Evolutionary conservation across 2,888 invertebrate species (phyloP).

Genomic region (Cyrtodaria siliqua): DNA sequence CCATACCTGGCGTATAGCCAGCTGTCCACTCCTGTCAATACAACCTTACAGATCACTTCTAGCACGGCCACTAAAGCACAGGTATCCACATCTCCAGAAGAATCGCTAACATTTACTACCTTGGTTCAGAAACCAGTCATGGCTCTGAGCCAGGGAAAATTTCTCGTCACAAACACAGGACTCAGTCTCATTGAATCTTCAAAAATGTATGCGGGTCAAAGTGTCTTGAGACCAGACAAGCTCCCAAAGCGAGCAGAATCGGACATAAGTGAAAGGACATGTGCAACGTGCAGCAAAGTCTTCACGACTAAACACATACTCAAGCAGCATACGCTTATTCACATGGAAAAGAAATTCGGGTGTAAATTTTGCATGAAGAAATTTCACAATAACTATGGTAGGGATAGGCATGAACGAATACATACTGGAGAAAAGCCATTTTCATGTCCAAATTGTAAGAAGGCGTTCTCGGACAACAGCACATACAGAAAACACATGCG

Average conservation of each 20-base stretch:
- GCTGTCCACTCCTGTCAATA: not conserved
- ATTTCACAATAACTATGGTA: constrained; percentile 62
- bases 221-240: constrained; percentile 4
- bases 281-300: constrained; percentile 55
- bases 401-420: constrained; percentile 58
- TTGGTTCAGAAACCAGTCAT: constrained; percentile 40
- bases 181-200: constrained; percentile 21
- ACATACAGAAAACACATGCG: constrained; percentile 57
- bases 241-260: constrained; percentile 19
- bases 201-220: not conserved
- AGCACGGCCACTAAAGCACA: too few species aligned
- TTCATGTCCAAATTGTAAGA: constrained; percentile 58
- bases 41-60: too few species aligned
- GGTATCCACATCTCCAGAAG: not conserved
- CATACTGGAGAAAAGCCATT: constrained; percentile 66
- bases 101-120: constrained; percentile 5
- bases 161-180: constrained; percentile 23
- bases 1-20: not conserved
- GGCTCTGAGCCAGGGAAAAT: constrained; percentile 15
- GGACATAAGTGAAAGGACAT: constrained; percentile 54
- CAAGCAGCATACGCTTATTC: constrained; percentile 57
- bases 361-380: constrained; percentile 65
- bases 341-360: constrained; percentile 58
- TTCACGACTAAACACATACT: constrained; percentile 61
- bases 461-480: constrained; percentile 59